Evolutionary conservation across 2,113 vertebrate species (phyloP), one percentile per base, ranked within the genome.

Genomic region (Neomonachus schauinslandi): DNA sequence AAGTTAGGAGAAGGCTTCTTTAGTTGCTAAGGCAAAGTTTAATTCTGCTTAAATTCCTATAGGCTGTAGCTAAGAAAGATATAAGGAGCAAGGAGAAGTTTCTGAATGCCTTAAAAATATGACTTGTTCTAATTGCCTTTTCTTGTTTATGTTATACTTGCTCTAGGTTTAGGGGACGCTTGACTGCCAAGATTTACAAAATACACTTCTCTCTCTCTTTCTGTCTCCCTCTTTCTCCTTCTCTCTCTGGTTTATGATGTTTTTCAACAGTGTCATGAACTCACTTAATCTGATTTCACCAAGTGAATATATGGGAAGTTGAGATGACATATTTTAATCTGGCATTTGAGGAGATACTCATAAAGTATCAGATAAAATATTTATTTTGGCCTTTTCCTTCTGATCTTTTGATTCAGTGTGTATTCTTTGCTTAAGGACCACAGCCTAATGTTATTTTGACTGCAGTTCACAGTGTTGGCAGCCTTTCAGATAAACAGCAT

Each of bases 401-500:
- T 97, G 94, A 89, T 95, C 92, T 89, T 95, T 97, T 98, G 98
- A 98, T 98, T 98, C 98, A 84, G 15, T 97, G 94, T 93, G 69
- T 97, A 6, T 96, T 89, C 95, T 98, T 98, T 97, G 95, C 96
- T 97, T 95, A 95, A 98, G 98, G 93, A 95, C 61, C 18, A 92
- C 89, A 92, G 95, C 92, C 77, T 98, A 95, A 83, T 95, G 94
- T 98, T 98, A 95, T 98, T 98, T 98, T 98, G 97, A 98, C 98
- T 98, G 97, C 96, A 96, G 96, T 98, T 98, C 98, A 83, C 85
- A 72, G 86, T 84, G 98, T 98, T 99, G 99, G 98, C 98, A 98
- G 95, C 94, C 79, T 98, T 98, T 99, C 98, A 98, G 98, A 98
- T 98, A 98, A 99, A 98, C 98, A 98, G 94, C 98, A 98, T 98